phyloP scores from a whole-genome alignment of 2,113 vertebrate genomes.

The Eira barbara region DNA sequence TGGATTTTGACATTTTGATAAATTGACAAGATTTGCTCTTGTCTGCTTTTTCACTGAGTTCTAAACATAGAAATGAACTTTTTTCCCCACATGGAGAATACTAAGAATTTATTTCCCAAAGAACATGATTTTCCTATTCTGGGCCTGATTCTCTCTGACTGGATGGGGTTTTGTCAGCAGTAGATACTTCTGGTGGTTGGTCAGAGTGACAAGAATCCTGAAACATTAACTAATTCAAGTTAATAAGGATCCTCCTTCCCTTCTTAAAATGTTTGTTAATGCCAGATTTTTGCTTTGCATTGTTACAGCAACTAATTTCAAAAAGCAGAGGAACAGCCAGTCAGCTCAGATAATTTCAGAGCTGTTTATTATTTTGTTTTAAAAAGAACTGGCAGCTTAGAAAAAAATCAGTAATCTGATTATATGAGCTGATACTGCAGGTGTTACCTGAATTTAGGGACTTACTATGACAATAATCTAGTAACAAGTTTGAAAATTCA shows the following conservation, averaged over 20 bases:
- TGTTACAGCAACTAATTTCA: background rate
- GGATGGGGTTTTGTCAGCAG: background rate
- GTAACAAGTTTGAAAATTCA: background rate
- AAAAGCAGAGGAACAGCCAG: background rate
- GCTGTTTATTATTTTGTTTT: background rate
- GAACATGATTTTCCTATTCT: background rate
- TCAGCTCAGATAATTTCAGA: background rate
- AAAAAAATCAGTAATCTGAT: background rate
- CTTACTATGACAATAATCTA: background rate
- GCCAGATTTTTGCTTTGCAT: background rate
- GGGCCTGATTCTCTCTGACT: slow-evolving; percentile 31
- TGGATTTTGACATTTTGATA: slow-evolving; percentile 36
- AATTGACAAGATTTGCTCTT: slow-evolving; percentile 21
- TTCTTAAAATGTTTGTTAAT: background rate
- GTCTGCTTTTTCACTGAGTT: slow-evolving; percentile 27
- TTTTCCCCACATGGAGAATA: slow-evolving; percentile 8
- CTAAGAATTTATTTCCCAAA: slow-evolving; percentile 39
- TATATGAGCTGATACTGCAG: background rate
- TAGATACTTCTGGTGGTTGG: background rate
- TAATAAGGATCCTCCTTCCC: background rate
- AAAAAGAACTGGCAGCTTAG: slow-evolving; percentile 9
- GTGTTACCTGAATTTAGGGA: background rate
- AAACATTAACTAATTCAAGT: background rate
- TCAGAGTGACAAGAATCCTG: background rate
- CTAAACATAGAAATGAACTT: slow-evolving; percentile 39